Percentiles rank a stretch among this genome's conserved stretches.
Evolutionary conservation across 2,113 vertebrate species (phyloP).

Genomic region (Sclerurus mexicanus): DNA sequence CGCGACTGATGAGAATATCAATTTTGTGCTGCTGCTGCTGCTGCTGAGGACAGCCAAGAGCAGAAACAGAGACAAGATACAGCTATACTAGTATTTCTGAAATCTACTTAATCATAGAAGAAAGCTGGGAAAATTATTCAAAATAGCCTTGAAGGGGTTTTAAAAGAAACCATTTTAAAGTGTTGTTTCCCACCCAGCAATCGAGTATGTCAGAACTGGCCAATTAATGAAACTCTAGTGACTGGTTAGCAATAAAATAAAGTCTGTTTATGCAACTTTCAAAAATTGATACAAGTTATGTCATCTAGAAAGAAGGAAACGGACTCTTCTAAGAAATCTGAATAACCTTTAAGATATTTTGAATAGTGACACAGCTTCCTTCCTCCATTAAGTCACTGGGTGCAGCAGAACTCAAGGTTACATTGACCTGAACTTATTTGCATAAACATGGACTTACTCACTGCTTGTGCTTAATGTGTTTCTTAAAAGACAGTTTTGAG

Average conservation of each 20-base stretch:
- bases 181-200: neutral
- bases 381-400: neutral
- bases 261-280: neutral
- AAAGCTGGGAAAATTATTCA: neutral
- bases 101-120: neutral
- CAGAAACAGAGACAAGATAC: neutral
- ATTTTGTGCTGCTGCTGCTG: neutral
- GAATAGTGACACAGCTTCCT: neutral
- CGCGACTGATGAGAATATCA: constrained; percentile 44
- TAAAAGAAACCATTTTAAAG: neutral
- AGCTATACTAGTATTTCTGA: neutral
- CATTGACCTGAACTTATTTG: neutral
- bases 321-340: neutral
- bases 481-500: neutral
- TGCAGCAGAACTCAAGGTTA: neutral
- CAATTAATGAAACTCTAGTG: neutral
- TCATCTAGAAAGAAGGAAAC: neutral
- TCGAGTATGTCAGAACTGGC: neutral
- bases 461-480: neutral
- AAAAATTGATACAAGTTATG: neutral
- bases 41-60: neutral
- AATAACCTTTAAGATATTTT: neutral
- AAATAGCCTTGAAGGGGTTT: neutral
- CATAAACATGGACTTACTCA: neutral
- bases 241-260: neutral